Evolutionary conservation across 2,888 invertebrate species (phyloP), one percentile per base, ranked within the genome.

Genomic region (Osedax fenrisi): DNA sequence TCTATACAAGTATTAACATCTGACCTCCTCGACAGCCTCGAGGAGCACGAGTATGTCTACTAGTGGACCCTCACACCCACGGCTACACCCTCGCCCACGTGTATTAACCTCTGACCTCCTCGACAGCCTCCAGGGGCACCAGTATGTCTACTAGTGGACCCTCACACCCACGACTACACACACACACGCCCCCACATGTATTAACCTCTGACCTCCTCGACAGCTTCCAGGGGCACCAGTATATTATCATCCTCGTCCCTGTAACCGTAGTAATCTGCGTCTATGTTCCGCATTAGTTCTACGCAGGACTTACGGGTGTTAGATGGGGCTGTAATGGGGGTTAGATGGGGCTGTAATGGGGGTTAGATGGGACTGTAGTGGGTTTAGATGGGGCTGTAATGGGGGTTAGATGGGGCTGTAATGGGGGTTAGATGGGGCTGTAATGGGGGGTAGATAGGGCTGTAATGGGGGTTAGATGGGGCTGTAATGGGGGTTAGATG

Each of bases 181-280:
- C 96, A 86, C 98, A 97, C 59, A 99, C 92, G 86, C 98, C 97
- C 59, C n/a, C n/a, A n/a, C n/a, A n/a, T n/a, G n/a, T n/a, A n/a
- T n/a, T 41, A 88, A 87, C 90, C 89, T 81, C 88, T 86, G 81
- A 89, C 89, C 86, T 95, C 94, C 27, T 89, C 89, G 76, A 89
- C 89, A 78, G 88, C 87, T 85, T 98, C 98, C 2, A 94, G 83
- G 0, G 96, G 96, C 77, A 92, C 86, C 66, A 98, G 86, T 72
- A 96, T 89, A 0, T 97, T 97, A 84, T 99, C 98, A 82, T 99
- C 98, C 81, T 98, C 98, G 85, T 98, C 98, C 80, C 95, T 87
- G 85, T 95, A 97, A 0, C 98, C 98, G 85, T 98, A 99, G 86
- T 98, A 98, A 85, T 95, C 94, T 0, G 97, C 96, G 86, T 98